phyloP scores from a whole-genome alignment of 2,113 vertebrate species.

The Pycnonotus jocosus region DNA sequence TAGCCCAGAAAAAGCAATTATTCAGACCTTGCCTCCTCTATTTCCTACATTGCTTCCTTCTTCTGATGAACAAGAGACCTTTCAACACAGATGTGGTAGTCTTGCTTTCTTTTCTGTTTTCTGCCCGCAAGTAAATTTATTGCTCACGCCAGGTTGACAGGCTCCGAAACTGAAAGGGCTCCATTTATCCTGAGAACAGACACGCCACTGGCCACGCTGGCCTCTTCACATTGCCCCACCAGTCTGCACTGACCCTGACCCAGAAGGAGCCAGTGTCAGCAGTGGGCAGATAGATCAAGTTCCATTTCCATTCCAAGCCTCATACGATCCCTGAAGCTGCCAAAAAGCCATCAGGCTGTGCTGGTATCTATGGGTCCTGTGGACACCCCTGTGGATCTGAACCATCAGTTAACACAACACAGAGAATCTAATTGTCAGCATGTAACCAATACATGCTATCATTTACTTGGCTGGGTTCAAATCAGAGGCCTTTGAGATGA shows the following conservation, averaged over 20 bases:
- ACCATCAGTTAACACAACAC: not conserved
- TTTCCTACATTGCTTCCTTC: constrained; percentile 38
- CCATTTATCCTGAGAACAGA: not conserved
- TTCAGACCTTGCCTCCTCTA: constrained; percentile 8
- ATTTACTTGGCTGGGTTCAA: not conserved
- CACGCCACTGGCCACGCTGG: not conserved
- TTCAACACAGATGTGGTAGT: constrained; percentile 29
- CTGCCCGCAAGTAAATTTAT: constrained; percentile 20
- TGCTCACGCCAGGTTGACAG: not conserved
- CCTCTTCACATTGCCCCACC: not conserved
- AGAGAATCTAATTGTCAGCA: not conserved
- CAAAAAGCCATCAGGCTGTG: not conserved
- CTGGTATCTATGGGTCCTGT: not conserved
- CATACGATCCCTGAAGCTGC: not conserved
- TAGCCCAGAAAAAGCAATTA: constrained; percentile 36
- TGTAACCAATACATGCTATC: not conserved
- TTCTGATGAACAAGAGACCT: constrained; percentile 49
- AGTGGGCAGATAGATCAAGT: not conserved
- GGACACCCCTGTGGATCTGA: not conserved
- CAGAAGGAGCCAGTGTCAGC: not conserved
- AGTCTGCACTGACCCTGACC: not conserved
- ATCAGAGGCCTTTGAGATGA: not conserved
- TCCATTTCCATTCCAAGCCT: not conserved
- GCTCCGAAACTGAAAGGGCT: not conserved
- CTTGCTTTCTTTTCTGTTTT: constrained; percentile 40